Base-by-base conservation (phyloP, 2,888 invertebrate species). In the Drosophila quinaria region DNA sequence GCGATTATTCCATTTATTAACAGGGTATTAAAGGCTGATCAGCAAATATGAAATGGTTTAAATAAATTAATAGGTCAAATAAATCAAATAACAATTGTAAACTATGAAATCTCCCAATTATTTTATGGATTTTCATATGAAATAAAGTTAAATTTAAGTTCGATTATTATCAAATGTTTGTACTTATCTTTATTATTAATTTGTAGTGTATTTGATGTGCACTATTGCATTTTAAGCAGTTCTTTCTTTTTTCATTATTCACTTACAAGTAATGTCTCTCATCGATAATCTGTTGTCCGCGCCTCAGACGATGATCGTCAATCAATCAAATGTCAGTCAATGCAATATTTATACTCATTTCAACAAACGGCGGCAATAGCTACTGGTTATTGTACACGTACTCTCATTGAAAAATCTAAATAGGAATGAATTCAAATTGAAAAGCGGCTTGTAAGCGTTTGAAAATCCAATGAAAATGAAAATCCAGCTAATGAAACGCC, bases 241-340 rank as follows among this genome's bases (percentile, higher is more conserved):
- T 29, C 33, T 15, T 22, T 41, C 9, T 19, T 10, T 4, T 39
- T 22, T 1, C 31, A 35, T 29, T 19, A 33, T 49, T 19, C 22
- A 33, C 15, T 55, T 41, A 37, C 10, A 6, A 33, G 33, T 56
- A 50, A 56, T 63, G 51, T 46, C 31, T 0, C 11, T 9, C 15
- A 47, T 50, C 50, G 59, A 35, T 69, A 46, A 58, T 66, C 42
- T 60, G 50, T 42, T 67, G 51, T 58, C 55, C 65, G 56, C 62
- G 68, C 49, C 67, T 49, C 31, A 39, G 60, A 50, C 42, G 74
- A 52, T 55, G 80, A 69, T 78, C 67, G 65, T 46, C 54, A 71
- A 80, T 89, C 87, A 87, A 85, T 74, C 79, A 76, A 71, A 61
- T 61, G 78, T 71, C 87, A 76, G 61, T 58, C 61, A 65, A 50